These are phyloP conservation scores for Drosophila fulvimacula DNA, from an alignment of 2,888 invertebrate genomes.

Conservation along the genomic window DNA sequence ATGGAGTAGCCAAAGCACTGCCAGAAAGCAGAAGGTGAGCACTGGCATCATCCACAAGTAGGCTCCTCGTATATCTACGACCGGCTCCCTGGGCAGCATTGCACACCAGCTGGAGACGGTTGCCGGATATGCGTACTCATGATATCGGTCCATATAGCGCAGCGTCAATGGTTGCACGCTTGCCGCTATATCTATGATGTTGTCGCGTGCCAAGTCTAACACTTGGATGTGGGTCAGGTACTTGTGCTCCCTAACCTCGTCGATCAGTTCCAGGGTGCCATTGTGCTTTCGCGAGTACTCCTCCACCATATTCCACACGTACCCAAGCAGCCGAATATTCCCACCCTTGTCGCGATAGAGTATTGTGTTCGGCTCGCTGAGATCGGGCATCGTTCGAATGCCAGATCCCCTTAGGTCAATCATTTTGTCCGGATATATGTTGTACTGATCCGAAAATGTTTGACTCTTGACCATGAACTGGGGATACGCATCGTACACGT, in stretches of 20 bases:
- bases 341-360: constrained; percentile 40
- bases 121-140: constrained; percentile 52
- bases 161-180: constrained; percentile 47
- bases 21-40: constrained; percentile 17
- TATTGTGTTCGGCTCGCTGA: constrained; percentile 66
- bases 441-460: neutral
- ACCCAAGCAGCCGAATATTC: constrained; percentile 41
- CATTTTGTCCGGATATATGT: constrained; percentile 56
- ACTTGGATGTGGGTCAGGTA: constrained; percentile 38
- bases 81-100: constrained; percentile 57
- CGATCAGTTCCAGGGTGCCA: constrained; percentile 40
- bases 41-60: constrained; percentile 23
- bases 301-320: constrained; percentile 59
- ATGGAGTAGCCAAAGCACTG: constrained; percentile 25
- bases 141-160: constrained; percentile 17
- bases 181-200: constrained; percentile 56
- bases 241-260: constrained; percentile 4
- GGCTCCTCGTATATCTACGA: constrained; percentile 17
- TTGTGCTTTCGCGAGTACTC: constrained; percentile 54
- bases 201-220: constrained; percentile 39
- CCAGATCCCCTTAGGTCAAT: constrained; percentile 33
- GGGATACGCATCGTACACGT: constrained; percentile 49
- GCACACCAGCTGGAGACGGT: constrained; percentile 63
- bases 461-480: constrained; percentile 29
- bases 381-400: constrained; percentile 60